Evolutionary conservation across 2,888 invertebrate species (phyloP).

Genomic region (Eucera pruinosa): DNA sequence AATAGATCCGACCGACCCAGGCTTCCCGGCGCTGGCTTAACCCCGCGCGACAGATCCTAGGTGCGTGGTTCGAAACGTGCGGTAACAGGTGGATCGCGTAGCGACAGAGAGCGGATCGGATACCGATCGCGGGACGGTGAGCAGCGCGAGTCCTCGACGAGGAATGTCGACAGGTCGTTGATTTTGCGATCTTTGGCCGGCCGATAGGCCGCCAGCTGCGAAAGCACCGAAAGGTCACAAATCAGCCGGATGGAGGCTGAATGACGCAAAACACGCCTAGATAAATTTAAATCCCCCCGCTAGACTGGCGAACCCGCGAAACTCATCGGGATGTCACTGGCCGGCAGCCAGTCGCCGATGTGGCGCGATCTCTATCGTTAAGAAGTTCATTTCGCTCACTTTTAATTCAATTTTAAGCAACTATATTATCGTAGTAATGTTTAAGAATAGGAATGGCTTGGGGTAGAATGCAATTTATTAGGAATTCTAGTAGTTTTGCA

Average conservation of each 20-base stretch:
- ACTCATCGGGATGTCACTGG: constrained; percentile 61
- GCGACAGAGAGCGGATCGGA: constrained; percentile 16
- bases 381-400: no score
- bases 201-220: constrained; percentile 78
- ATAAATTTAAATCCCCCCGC: constrained; percentile 82
- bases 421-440: no score
- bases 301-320: constrained; percentile 54
- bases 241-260: constrained; percentile 77
- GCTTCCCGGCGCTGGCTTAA: constrained; percentile 39
- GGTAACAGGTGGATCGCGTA: constrained; percentile 75
- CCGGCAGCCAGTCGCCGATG: constrained; percentile 55
- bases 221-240: constrained; percentile 77
- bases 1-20: constrained; percentile 67
- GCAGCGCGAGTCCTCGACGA: constrained; percentile 43
- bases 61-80: constrained; percentile 56
- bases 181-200: constrained; percentile 67
- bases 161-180: constrained; percentile 79
- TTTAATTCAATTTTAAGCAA: no score
- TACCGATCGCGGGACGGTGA: constrained; percentile 20
- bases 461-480: no score
- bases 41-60: constrained; percentile 42
- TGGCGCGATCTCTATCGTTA: constrained; percentile 37
- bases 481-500: no score
- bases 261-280: constrained; percentile 82
- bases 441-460: no score